These are phyloP conservation scores for Yponomeuta sedellus DNA, from an alignment of 2,888 invertebrate genomes.

Conservation along the genomic window DNA sequence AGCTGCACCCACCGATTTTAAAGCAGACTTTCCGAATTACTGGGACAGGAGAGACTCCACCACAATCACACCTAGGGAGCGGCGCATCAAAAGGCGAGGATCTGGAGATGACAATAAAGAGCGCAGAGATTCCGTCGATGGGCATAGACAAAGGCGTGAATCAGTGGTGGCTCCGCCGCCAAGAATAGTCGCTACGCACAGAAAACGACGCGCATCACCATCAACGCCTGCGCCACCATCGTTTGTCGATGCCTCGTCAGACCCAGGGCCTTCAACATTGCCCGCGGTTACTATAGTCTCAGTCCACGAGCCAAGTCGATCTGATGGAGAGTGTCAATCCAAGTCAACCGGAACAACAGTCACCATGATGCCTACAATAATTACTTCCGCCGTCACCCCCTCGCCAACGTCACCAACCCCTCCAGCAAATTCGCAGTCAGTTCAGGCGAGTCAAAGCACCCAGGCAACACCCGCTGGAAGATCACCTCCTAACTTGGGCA, in stretches of 20 bases:
- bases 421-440: constrained; percentile 41
- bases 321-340: constrained; percentile 79
- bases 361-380: constrained; percentile 14
- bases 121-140: constrained; percentile 81
- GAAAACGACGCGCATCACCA: constrained; percentile 69
- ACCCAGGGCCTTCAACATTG: constrained; percentile 77
- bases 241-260: constrained; percentile 78
- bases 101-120: constrained; percentile 77
- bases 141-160: constrained; percentile 82
- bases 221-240: constrained; percentile 65
- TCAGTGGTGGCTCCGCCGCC: constrained; percentile 78
- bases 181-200: constrained; percentile 78
- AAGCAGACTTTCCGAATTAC: constrained; percentile 82
- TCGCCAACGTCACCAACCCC: constrained; percentile 87
- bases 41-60: constrained; percentile 83
- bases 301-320: constrained; percentile 69
- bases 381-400: constrained; percentile 81
- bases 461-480: constrained; percentile 54
- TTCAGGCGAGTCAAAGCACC: constrained; percentile 29
- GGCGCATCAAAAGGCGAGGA: constrained; percentile 74
- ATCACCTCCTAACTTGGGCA: constrained; percentile 69
- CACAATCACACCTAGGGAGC: constrained; percentile 65
- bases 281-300: constrained; percentile 68
- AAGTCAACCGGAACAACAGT: constrained; percentile 78
- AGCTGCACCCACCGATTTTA: constrained; percentile 78